phyloP scores from a whole-genome alignment of 2,888 invertebrate genomes.

The Drosophila subquinaria region DNA sequence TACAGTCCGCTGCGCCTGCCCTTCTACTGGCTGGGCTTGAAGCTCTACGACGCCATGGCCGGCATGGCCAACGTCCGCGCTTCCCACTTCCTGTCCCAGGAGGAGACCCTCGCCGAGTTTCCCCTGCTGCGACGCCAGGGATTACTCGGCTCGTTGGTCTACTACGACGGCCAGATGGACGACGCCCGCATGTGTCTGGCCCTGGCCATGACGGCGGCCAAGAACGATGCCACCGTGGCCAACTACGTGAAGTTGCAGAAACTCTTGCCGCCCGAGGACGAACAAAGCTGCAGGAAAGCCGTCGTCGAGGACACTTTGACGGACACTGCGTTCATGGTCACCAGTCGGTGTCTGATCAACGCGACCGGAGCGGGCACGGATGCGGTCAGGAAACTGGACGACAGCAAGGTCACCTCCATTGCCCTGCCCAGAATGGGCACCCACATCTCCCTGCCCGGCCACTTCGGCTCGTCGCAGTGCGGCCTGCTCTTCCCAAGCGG shows the following conservation, averaged over 20 bases:
- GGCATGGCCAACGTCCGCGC: conserved; percentile 96
- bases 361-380: conserved; percentile 99
- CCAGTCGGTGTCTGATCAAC: conserved; percentile 97
- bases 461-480: conserved; percentile 98
- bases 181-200: conserved; percentile 99
- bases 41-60: conserved; percentile 98
- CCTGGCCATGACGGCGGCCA: conserved; percentile 96
- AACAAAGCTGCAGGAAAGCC: conserved; percentile 84
- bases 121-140: conserved; percentile 98
- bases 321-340: conserved; percentile 92
- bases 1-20: conserved; percentile 99
- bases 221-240: conserved; percentile 96
- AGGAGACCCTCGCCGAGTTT: conserved; percentile 96
- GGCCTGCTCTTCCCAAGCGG: conserved; percentile 98
- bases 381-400: conserved; percentile 95
- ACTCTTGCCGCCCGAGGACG: background rate
- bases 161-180: conserved; percentile 99
- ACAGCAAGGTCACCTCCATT: conserved; percentile 94
- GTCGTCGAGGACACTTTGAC: conserved; percentile 91
- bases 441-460: conserved; percentile 90
- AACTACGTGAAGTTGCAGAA: conserved; percentile 96
- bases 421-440: conserved; percentile 86
- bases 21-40: conserved; percentile 99
- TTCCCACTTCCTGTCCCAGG: conserved; percentile 96
- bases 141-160: conserved; percentile 97